phyloP scores from a whole-genome alignment of 2,888 invertebrate genomes.

The Lithophane socia region DNA sequence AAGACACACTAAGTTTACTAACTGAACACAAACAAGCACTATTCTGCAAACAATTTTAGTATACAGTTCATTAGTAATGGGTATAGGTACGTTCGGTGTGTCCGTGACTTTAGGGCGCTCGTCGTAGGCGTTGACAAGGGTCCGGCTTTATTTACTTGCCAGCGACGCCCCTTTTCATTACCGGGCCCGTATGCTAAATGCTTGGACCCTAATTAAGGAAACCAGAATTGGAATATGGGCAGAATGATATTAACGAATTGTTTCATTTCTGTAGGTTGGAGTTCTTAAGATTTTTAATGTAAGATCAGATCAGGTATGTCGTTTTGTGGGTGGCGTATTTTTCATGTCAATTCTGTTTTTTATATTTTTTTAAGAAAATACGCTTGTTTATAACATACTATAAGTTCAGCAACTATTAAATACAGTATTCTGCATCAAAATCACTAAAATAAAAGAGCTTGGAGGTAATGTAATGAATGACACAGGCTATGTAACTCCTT shows the following conservation, averaged over 20 bases:
- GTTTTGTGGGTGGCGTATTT: background rate
- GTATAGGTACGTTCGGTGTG: constrained; percentile 56
- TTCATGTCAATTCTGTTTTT: background rate
- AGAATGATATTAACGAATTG: constrained; percentile 56
- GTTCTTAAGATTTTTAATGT: constrained; percentile 17
- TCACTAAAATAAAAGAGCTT: background rate
- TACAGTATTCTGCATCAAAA: background rate
- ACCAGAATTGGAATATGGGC: constrained; percentile 65
- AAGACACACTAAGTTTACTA: constrained; percentile 21
- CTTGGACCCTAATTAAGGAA: constrained; percentile 72
- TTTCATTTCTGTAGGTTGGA: constrained; percentile 41
- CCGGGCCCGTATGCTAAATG: constrained; percentile 67
- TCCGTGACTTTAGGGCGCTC: constrained; percentile 51
- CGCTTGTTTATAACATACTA: background rate
- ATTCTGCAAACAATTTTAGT: constrained; percentile 48
- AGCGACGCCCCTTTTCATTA: constrained; percentile 71
- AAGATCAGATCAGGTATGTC: background rate
- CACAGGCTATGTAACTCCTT: no score
- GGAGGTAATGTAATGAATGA: background rate
- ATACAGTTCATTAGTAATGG: constrained; percentile 57
- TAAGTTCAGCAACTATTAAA: no score
- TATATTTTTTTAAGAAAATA: no score
- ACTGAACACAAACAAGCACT: constrained; percentile 36
- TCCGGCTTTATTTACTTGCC: constrained; percentile 71
- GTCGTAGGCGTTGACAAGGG: constrained; percentile 72